A percentile compares a stretch with the other conserved stretches of the same genome.
phyloP scores from a whole-genome alignment of 1,140 invertebrate species.

The Drosophila paulistorum region DNA sequence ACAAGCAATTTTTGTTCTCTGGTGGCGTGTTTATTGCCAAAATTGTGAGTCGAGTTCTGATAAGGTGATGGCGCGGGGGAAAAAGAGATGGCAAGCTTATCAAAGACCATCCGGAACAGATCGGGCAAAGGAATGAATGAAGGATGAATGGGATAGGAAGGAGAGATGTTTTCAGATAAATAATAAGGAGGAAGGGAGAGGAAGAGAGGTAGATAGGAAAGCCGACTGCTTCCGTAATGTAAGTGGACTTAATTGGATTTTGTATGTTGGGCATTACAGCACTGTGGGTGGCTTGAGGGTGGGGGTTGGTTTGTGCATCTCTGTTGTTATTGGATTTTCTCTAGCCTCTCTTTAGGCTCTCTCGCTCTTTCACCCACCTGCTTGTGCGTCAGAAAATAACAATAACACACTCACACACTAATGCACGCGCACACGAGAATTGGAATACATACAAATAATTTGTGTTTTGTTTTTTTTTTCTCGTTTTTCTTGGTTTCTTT shows the following conservation, averaged over 20 bases:
- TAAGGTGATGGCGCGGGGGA: conserved; percentile 38
- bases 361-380: conserved; percentile 59
- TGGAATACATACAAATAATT: conserved; percentile 21
- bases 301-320: conserved; percentile 25
- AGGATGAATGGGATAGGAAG: conserved; percentile 16
- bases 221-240: conserved; percentile 51
- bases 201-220: conserved; percentile 23
- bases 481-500: conserved; percentile 34
- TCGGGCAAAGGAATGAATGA: background rate
- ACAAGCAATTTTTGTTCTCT: conserved; percentile 30
- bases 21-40: conserved; percentile 68
- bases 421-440: conserved; percentile 25
- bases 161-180: conserved; percentile 7
- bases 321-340: conserved; percentile 72
- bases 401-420: conserved; percentile 65
- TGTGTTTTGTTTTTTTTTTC: conserved; percentile 56
- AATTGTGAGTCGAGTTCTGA: conserved; percentile 35
- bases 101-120: conserved; percentile 1
- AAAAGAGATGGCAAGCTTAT: conserved; percentile 8
- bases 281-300: conserved; percentile 25
- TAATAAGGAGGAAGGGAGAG: background rate
- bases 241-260: conserved; percentile 67
- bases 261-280: conserved; percentile 43
- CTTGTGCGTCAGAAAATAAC: conserved; percentile 76
- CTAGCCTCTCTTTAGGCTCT: conserved; percentile 19